Base-by-base conservation (phyloP, 2,797 vertebrate genomes). In the Thunnus albacares region DNA sequence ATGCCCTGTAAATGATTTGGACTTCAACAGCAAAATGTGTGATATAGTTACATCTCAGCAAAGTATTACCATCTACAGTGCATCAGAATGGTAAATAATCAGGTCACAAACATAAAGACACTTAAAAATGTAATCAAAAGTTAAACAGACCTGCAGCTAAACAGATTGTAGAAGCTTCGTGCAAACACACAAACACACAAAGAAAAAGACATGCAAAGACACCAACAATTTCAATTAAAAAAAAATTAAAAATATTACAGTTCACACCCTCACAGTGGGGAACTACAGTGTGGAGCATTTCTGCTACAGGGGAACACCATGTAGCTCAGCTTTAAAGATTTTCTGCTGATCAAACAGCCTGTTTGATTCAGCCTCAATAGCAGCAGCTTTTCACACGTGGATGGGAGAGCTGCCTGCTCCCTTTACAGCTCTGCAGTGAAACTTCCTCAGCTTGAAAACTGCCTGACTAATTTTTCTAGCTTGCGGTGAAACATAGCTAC, bases 271-370 rank as follows among this genome's bases (percentile, higher is more conserved):
- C 45, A 38, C 79, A 52, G 70, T 15, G 33, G 71, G 71, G 14
- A 67, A 35, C 49, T 45, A 72, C 56, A 59, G 57, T n/a, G 43
- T 61, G 59, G 64, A 71, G 77, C 9, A 10, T 79, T 79, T 64
- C 28, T 67, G 75, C 66, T 77, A 69, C 83, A 62, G 53, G 70
- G 51, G 56, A 58, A 71, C 67, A 71, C 41, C 30, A 38, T 85
- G 81, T 67, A 81, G 53, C 70, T 85, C 60, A 85, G 78, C 90
- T 89, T 90, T 87, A 87, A 89, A 91, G 89, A 62, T 15, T 81
- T 85, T 83, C 79, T 74, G 71, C 85, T 90, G 85, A 92, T 90
- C 89, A 91, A 89, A 88, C 78, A 0, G 73, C 45, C 49, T 41
- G 71, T 88, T 85, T 85, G 71, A 80, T 84, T 88, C 77, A 45